Conservation (phyloP, 2,888 invertebrate species). For the Polydrusus pterygomalis region DNA sequence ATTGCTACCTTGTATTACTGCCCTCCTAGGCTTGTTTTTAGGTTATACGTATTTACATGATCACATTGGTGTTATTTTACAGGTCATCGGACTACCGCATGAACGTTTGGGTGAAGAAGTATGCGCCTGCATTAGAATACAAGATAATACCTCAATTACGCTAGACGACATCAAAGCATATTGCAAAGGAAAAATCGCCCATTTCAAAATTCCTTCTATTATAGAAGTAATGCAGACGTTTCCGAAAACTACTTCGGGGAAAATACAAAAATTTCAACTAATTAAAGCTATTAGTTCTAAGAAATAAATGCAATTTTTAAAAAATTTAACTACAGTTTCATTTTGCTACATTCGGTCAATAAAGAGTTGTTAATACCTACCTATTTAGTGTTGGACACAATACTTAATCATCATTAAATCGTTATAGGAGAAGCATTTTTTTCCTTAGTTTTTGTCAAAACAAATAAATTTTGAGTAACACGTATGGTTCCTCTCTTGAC, state of each 20-base stretch:
- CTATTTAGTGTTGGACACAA: too few relatives aligned
- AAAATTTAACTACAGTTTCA: too few relatives aligned
- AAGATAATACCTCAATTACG: constrained; percentile 73
- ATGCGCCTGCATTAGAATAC: constrained; percentile 75
- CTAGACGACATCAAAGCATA: constrained; percentile 77
- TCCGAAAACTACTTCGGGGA: constrained; percentile 89
- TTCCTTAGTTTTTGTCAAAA: too few relatives aligned
- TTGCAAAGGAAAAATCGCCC: constrained; percentile 82
- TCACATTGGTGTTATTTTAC: constrained; percentile 22
- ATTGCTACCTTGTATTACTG: too few relatives aligned
- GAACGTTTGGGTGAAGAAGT: constrained; percentile 54
- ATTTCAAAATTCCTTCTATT: constrained; percentile 87
- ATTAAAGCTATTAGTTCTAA: constrained; percentile 19
- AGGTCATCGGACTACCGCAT: constrained; percentile 50
- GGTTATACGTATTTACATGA: background rate
- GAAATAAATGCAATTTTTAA: background rate
- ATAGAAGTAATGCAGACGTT: constrained; percentile 80
- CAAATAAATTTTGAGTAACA: too few relatives aligned
- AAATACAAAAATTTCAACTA: constrained; percentile 84
- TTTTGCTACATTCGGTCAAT: too few relatives aligned
- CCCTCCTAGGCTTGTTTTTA: too few relatives aligned
- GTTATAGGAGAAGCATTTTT: too few relatives aligned
- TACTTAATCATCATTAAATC: too few relatives aligned
- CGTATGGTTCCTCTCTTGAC: too few relatives aligned
- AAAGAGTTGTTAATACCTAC: too few relatives aligned